Conservation (phyloP, 1,140 invertebrate genomes). For the Sitobion miscanthi region DNA sequence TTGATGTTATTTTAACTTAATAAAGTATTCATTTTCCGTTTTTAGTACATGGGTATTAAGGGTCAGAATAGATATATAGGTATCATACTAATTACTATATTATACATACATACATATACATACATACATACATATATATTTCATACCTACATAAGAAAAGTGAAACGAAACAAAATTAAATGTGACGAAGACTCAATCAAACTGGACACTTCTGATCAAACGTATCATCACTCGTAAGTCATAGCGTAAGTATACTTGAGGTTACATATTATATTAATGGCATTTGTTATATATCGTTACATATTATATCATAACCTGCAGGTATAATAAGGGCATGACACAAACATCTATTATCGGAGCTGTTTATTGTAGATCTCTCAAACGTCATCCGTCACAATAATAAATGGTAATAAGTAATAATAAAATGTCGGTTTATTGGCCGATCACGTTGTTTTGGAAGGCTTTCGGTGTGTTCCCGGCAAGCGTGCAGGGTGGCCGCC, state of each 20-base stretch:
- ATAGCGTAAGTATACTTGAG: no score
- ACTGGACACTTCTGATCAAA: background rate
- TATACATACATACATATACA: no score
- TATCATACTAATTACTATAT: background rate
- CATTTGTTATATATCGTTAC: background rate
- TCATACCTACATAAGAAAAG: background rate
- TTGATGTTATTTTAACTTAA: background rate
- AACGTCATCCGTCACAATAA: background rate
- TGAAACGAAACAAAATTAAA: background rate
- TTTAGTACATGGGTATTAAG: background rate
- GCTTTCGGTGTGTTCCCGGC: background rate
- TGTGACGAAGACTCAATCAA: background rate
- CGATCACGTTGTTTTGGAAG: background rate
- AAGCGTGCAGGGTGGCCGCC: background rate
- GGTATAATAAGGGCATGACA: background rate
- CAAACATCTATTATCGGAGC: background rate
- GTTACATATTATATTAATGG: background rate
- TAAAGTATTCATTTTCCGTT: background rate
- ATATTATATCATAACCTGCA: background rate
- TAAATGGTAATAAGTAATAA: background rate
- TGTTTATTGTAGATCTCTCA: background rate
- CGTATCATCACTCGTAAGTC: no score
- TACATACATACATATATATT: no score
- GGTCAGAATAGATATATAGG: background rate
- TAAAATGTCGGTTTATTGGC: background rate